Evolutionary conservation across 2,797 vertebrate species (phyloP).

Genomic region (Trematomus bernacchii): DNA sequence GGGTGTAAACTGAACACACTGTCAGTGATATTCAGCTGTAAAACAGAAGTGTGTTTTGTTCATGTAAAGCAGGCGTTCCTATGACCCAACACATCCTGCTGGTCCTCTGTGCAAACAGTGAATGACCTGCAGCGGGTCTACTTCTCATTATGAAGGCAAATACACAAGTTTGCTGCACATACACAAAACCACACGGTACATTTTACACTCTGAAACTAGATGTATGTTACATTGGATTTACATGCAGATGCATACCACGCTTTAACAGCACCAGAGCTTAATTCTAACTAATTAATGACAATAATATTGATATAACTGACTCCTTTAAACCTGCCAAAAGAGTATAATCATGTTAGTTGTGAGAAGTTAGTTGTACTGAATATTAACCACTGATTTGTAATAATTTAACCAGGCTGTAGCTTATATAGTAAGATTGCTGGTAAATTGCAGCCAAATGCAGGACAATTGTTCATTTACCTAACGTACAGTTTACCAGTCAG

Average conservation of each 20-base stretch:
- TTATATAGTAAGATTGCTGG: background rate
- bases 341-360: background rate
- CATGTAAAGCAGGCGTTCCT: constrained; percentile 8
- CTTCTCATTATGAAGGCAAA: constrained; percentile 25
- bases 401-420: background rate
- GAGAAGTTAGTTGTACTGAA: too few relatives aligned
- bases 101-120: constrained; percentile 30
- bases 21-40: constrained; percentile 13
- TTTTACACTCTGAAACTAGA: background rate
- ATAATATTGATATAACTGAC: background rate
- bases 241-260: background rate
- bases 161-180: constrained; percentile 8
- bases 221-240: background rate
- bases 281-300: background rate
- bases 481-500: too few relatives aligned
- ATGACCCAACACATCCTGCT: constrained; percentile 4
- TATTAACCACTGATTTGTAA: too few relatives aligned
- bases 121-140: background rate
- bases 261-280: background rate
- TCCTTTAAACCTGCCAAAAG: background rate
- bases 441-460: too few relatives aligned
- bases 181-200: background rate
- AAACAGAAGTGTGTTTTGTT: constrained; percentile 20
- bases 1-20: background rate
- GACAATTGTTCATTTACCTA: background rate